Conservation (phyloP, 2,113 vertebrate genomes). For the Columba janthina region DNA sequence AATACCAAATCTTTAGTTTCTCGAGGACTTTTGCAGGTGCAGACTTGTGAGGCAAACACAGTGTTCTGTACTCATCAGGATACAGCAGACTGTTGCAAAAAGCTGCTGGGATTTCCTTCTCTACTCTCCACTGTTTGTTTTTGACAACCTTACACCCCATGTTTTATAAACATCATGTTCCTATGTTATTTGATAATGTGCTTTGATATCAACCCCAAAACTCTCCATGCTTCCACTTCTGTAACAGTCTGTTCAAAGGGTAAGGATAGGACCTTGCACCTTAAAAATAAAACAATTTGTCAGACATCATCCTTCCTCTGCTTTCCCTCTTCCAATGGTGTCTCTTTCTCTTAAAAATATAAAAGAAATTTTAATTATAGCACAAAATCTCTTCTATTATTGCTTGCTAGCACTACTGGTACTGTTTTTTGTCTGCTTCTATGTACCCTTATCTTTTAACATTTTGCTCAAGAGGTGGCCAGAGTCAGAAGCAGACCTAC, state of each 20-base stretch:
- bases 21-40: not conserved
- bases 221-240: not conserved
- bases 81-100: not conserved
- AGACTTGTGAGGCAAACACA: not conserved
- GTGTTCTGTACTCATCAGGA: not conserved
- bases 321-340: not conserved
- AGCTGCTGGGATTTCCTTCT: slow-evolving; percentile 9
- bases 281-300: not conserved
- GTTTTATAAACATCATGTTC: not conserved
- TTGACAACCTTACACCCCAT: not conserved
- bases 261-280: not conserved
- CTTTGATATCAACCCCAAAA: not conserved
- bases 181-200: not conserved
- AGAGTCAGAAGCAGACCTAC: not conserved
- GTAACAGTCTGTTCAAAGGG: not conserved
- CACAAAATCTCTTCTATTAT: not conserved
- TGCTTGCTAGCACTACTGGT: not conserved
- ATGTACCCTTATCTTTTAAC: not conserved
- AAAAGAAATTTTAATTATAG: not conserved
- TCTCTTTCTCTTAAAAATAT: not conserved
- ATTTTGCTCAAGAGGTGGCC: not conserved
- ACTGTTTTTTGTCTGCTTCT: not conserved
- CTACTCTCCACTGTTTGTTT: not conserved
- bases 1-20: not conserved
- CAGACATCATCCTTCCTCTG: not conserved